Base-by-base conservation (phyloP, 2,888 invertebrate genomes). In the Melieria crassipennis region DNA sequence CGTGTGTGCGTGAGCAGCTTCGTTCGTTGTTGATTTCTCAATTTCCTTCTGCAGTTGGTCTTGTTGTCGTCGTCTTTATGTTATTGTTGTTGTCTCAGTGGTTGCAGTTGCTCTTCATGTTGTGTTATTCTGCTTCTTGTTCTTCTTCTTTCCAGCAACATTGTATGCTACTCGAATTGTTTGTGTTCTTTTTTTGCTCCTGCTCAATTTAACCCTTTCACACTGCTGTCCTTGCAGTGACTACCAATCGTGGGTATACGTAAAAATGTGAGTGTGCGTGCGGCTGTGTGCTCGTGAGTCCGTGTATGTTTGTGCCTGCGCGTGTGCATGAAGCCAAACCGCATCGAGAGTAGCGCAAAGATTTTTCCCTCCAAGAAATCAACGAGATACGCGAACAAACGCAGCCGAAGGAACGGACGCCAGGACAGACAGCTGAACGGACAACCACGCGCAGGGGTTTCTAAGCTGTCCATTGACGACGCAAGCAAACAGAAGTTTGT, bases 401-500 rank as follows among this genome's bases (percentile, higher is more conserved):
- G 63, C 52, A 16, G 73, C 65, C 65, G 52, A 56, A 30, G 45
- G 10, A 65, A 67, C 47, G 46, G 71, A 72, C 65, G 60, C 52
- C 50, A 52, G 7, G 13, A 42, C 50, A 10, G 43, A 45, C 65
- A 65, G n/a, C 56, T 43, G 60, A 65, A 43, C 55, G 68, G 62
- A 58, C 47, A 42, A 50, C 52, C 13, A 42, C 62, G 16, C 45
- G 13, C 9, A 73, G 67, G 82, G 83, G 83, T 83, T 80, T 79
- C 76, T 75, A 77, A 73, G 78, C 69, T 76, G 81, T 78, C 79
- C 81, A 80, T 68, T 70, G 73, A 71, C 74, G 75, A 76, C 75
- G 70, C 68, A 69, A 78, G 76, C 78, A 76, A 81, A 80, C 86
- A 87, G 86, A 87, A 86, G 82, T 83, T 84, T 81, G 82, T 83